Evolutionary conservation across 2,113 vertebrate genomes (phyloP).

Genomic region (Anoplopoma fimbria): DNA sequence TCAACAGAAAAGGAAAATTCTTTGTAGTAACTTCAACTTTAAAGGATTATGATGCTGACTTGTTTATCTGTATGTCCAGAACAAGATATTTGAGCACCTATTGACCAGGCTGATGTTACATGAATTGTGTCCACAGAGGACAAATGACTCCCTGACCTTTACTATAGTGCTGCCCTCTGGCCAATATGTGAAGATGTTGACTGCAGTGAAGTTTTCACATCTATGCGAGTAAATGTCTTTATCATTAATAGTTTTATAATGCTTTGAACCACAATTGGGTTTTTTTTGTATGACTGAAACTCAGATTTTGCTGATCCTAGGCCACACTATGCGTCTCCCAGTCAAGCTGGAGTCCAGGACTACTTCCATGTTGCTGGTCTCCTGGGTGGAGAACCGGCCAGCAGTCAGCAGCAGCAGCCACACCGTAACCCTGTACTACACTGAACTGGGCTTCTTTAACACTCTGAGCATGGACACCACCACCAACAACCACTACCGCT

Average conservation of each 20-base stretch:
- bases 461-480: background rate
- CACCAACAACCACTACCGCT: constrained; percentile 45
- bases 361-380: constrained; percentile 59
- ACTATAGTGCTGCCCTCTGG: background rate
- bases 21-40: too few relatives aligned
- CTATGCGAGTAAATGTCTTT: background rate
- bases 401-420: background rate
- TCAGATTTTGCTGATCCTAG: constrained; percentile 31
- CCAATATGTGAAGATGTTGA: background rate
- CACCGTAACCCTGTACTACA: constrained; percentile 56
- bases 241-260: background rate
- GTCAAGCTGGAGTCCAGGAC: constrained; percentile 63
- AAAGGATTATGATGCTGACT: too few relatives aligned
- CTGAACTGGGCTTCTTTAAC: constrained; percentile 33
- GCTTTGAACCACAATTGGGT: too few relatives aligned
- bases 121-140: too few relatives aligned
- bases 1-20: too few relatives aligned
- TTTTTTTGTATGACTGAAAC: background rate
- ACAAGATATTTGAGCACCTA: background rate
- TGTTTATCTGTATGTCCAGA: background rate
- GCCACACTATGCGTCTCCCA: constrained; percentile 60
- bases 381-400: constrained; percentile 47
- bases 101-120: background rate
- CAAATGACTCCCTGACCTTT: background rate
- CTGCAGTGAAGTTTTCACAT: background rate